These are phyloP conservation scores for Zaprionus ghesquierei DNA, from an alignment of 1,140 invertebrate species.

Conservation along the genomic window DNA sequence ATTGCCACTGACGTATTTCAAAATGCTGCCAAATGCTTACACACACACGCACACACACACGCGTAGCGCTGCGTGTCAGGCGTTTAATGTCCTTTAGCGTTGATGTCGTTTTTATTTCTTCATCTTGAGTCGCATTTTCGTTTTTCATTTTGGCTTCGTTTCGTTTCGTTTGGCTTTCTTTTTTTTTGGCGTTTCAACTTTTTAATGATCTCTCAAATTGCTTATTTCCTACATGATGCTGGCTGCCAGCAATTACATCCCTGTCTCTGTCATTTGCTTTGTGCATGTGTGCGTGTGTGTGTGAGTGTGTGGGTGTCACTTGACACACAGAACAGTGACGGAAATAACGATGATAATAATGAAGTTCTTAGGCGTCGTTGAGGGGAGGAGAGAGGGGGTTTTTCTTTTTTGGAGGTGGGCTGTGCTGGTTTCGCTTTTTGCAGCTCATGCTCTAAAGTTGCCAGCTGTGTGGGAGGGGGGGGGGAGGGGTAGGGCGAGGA, in stretches of 20 bases:
- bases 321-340: conserved; percentile 46
- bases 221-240: conserved; percentile 78
- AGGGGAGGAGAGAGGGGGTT: not conserved
- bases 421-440: conserved; percentile 14
- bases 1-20: conserved; percentile 42
- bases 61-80: conserved; percentile 14
- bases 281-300: conserved; percentile 11
- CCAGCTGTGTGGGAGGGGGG: conserved; percentile 18
- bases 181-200: conserved; percentile 73
- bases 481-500: not conserved
- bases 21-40: conserved; percentile 3
- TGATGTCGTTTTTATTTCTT: conserved; percentile 73
- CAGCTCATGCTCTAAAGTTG: conserved; percentile 44
- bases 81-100: conserved; percentile 69
- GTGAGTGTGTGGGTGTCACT: conserved; percentile 26
- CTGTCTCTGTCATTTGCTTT: conserved; percentile 29
- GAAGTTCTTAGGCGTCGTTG: conserved; percentile 41
- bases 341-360: conserved; percentile 59
- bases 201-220: conserved; percentile 81
- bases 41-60: not conserved
- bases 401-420: not conserved
- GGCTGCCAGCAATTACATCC: conserved; percentile 69
- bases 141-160: conserved; percentile 8
- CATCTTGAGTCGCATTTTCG: conserved; percentile 45
- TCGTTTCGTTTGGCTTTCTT: conserved; percentile 10